Percentiles rank a stretch among this genome's conserved stretches.
Conservation (phyloP, 2,888 invertebrate species). For the Prionchulus punctatus region DNA sequence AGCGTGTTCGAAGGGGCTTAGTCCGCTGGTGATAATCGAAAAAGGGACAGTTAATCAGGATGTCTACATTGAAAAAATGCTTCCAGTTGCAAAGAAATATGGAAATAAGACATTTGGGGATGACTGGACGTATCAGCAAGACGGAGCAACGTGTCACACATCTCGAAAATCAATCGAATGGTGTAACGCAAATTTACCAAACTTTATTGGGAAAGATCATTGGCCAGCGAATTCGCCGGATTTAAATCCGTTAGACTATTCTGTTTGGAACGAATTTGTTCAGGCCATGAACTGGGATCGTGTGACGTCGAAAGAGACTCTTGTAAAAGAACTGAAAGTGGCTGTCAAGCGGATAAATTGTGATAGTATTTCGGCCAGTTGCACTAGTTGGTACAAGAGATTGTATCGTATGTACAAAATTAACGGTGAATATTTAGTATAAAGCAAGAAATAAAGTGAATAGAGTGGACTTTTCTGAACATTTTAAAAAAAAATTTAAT, state of each 20-base stretch:
- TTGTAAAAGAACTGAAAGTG: background rate
- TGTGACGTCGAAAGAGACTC: background rate
- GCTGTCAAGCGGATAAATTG: background rate
- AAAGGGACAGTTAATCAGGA: background rate
- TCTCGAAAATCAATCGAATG: background rate
- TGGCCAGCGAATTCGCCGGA: background rate
- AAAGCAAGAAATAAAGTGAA: background rate
- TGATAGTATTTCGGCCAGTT: background rate
- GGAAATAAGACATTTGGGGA: background rate
- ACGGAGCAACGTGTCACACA: background rate
- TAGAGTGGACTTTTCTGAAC: conserved; percentile 7
- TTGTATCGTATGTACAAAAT: background rate
- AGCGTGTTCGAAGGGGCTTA: background rate
- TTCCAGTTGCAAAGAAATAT: background rate
- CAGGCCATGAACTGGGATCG: background rate
- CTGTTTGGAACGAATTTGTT: background rate
- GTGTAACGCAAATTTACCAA: background rate
- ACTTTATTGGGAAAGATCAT: background rate
- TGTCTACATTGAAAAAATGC: background rate
- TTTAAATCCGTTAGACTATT: background rate
- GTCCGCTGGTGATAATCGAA: background rate
- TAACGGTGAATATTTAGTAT: background rate
- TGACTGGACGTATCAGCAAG: background rate
- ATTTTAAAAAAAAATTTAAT: conserved; percentile 11
- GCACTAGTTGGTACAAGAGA: background rate